phyloP scores from a whole-genome alignment of 1,140 invertebrate genomes.

The Melipona quadrifasciata region DNA sequence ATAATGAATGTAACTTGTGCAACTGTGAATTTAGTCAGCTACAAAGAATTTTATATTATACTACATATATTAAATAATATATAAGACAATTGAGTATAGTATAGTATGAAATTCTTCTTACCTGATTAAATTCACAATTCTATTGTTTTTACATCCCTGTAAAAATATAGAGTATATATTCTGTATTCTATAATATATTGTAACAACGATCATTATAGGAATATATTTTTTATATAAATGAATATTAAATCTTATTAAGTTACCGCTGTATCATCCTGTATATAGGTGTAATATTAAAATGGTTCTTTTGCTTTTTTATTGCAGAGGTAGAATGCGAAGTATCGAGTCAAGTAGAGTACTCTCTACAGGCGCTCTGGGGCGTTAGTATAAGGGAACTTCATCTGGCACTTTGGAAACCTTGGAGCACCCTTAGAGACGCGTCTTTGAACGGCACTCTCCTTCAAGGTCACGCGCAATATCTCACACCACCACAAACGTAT shows the following conservation, averaged over 20 bases:
- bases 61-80: no score
- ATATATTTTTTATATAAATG: not conserved
- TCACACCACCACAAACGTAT: constrained; percentile 80
- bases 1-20: not conserved
- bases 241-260: not conserved
- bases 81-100: no score
- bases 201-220: not conserved
- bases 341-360: constrained; percentile 88
- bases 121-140: no score
- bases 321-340: constrained; percentile 87
- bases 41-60: no score
- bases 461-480: constrained; percentile 83
- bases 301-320: constrained; percentile 67
- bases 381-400: constrained; percentile 89
- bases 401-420: constrained; percentile 87
- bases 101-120: no score
- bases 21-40: not conserved
- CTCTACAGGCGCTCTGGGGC: constrained; percentile 88
- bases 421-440: constrained; percentile 84
- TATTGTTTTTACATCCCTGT: no score
- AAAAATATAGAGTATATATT: no score
- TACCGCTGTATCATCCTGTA: not conserved
- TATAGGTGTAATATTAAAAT: not conserved
- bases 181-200: no score
- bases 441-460: constrained; percentile 83